Base-by-base conservation (phyloP, 2,888 invertebrate genomes). In the Augiades crinisus region DNA sequence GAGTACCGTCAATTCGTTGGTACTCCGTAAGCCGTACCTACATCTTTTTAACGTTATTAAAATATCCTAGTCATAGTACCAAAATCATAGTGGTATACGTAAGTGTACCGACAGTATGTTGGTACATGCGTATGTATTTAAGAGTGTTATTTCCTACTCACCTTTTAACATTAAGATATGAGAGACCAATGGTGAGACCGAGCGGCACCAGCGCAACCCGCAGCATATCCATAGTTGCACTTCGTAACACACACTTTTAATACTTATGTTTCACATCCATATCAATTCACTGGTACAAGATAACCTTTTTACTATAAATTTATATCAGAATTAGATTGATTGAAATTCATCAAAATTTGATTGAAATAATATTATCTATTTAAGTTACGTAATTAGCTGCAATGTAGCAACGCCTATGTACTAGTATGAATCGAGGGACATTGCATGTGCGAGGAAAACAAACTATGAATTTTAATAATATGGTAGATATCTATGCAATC, bases 111-210 rank as follows among this genome's bases (percentile, higher is more conserved):
- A n/a, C n/a, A n/a, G n/a, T n/a, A n/a, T n/a, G n/a, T n/a, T n/a
- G n/a, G n/a, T n/a, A n/a, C n/a, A n/a, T n/a, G n/a, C n/a, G n/a
- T n/a, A n/a, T n/a, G n/a, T n/a, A n/a, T n/a, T n/a, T n/a, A n/a
- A n/a, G n/a, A n/a, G n/a, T n/a, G n/a, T n/a, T n/a, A n/a, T n/a
- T n/a, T n/a, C n/a, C n/a, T 58, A 77, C 82, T 79, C 62, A 84
- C 85, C 69, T 83, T 64, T 75, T 82, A 47, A 85, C 73, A 62
- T 82, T 81, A 13, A 83, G 59, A 58, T 55, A 81, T 12, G 85
- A 83, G 3, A 85, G 65, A 17, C 79, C 81, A 31, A 89, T 55
- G 13, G 85, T 84, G 8, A 89, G 73, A 3, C 69, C 59, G 12
- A 89, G 60, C 27, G 88, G 86, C 49, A 86, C 59, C 57, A 88